Evolutionary conservation across 2,888 invertebrate species (phyloP).

Genomic region (Cremastinae sp.): DNA sequence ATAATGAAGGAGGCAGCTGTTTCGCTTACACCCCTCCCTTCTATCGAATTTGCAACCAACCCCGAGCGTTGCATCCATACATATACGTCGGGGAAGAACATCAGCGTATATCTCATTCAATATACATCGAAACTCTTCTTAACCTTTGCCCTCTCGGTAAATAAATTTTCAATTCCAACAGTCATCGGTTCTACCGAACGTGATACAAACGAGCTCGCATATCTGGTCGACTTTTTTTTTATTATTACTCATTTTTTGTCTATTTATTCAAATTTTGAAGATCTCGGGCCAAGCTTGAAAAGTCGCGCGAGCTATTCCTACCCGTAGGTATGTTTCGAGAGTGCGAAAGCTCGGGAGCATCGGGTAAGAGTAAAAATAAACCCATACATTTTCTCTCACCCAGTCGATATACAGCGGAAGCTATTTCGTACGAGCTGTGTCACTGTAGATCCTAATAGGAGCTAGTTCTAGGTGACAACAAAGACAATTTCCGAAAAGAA

Average conservation of each 20-base stretch:
- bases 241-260: background rate
- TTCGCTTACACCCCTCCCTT: slow-evolving; percentile 23
- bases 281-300: slow-evolving; percentile 13
- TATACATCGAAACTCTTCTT: no score
- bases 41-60: slow-evolving; percentile 34
- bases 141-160: no score
- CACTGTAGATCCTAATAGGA: slow-evolving; percentile 1
- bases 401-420: slow-evolving; percentile 23
- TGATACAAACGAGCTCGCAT: no score
- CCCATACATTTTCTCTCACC: slow-evolving; percentile 56
- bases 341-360: slow-evolving; percentile 42
- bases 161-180: no score
- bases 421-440: slow-evolving; percentile 20
- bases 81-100: no score
- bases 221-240: no score
- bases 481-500: background rate
- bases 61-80: slow-evolving; percentile 5
- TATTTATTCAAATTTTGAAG: background rate
- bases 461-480: background rate
- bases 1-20: slow-evolving; percentile 61
- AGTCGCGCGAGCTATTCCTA: slow-evolving; percentile 34
- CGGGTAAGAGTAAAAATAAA: slow-evolving; percentile 57
- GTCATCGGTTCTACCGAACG: no score
- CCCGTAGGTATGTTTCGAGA: slow-evolving; percentile 38
- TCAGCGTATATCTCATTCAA: no score